Base-by-base conservation (phyloP, 2,888 invertebrate genomes). In the Petrophora chlorosata region DNA sequence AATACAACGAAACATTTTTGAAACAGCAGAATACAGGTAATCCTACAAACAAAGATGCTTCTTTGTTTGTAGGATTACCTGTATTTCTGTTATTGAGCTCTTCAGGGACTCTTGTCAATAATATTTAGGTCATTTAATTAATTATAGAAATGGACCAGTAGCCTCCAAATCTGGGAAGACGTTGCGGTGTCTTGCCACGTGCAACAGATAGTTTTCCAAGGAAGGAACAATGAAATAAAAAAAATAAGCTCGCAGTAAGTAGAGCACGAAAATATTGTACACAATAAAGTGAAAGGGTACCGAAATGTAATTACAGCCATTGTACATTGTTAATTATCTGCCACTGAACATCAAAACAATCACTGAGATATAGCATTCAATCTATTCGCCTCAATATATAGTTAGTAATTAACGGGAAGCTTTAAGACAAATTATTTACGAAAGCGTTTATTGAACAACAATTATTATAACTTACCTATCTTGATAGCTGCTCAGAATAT, bases 261-360 rank as follows among this genome's bases (percentile, higher is more conserved):
- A 83, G 89, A 90, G 87, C 89, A 90, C 85, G 82, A 85, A 50
- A 85, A 80, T 82, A 82, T 70, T 80, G 79, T 80, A 82, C 77
- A 82, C 82, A 81, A 81, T 82, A 79, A 90, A 89, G 89, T 90
- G 89, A 90, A 90, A 90, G 89, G 89, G 82, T 83, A 76, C 76
- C 74, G 65, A 82, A 77, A 74, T 63, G 60, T 67, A 73, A 68
- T 64, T 63, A 65, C 63, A 63, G 54, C 65, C 62, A 63, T 67
- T 71, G 66, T 66, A 57, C 48, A 50, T 50, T 51, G 53, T 49
- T 56, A 54, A 60, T 59, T 47, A 63, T 39, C 48, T 23, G 36
- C 44, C 56, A 25, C 15, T 38, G 32, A 9, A 19, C 44, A 15
- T n/a, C 9, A 40, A 49, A 47, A 28, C 25, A 30, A 26, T 33